Evolutionary conservation across 2,888 invertebrate species (phyloP).

Genomic region (Encarsia formosa): DNA sequence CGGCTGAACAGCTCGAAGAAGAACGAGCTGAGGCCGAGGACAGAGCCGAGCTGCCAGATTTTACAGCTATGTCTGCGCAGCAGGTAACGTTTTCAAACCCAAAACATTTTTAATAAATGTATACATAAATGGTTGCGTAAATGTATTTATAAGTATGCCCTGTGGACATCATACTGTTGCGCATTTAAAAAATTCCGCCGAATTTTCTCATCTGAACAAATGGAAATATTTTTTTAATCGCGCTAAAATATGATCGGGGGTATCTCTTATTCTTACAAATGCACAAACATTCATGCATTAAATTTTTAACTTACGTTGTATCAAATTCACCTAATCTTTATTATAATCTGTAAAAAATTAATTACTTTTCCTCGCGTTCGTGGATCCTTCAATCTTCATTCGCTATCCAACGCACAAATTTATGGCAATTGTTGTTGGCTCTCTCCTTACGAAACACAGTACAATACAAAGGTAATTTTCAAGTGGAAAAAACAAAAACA

Average conservation of each 20-base stretch:
- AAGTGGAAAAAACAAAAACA: no score
- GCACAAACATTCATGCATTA: background rate
- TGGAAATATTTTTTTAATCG: no score
- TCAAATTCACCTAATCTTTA: conserved; percentile 7
- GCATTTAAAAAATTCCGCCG: background rate
- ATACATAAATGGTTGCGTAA: background rate
- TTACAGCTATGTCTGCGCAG: conserved; percentile 51
- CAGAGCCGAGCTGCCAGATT: conserved; percentile 51
- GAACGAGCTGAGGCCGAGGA: conserved; percentile 51
- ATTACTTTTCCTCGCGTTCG: conserved; percentile 21
- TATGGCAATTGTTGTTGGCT: conserved; percentile 15
- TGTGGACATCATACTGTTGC: background rate
- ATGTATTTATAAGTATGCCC: background rate
- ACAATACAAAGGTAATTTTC: conserved; percentile 38
- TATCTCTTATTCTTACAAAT: no score
- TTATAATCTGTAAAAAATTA: conserved; percentile 14
- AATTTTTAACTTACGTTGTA: background rate
- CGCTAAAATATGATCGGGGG: no score
- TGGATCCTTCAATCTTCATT: conserved; percentile 12
- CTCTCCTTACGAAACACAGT: conserved; percentile 14
- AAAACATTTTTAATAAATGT: background rate
- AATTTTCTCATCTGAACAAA: no score
- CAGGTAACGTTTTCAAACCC: conserved; percentile 40
- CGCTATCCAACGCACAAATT: conserved; percentile 1
- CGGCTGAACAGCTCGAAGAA: conserved; percentile 51